A percentile compares a stretch with the other conserved stretches of the same genome.
These are phyloP conservation scores for Tetragnatha montana DNA, from an alignment of 2,888 invertebrate genomes.

Conservation along the genomic window DNA sequence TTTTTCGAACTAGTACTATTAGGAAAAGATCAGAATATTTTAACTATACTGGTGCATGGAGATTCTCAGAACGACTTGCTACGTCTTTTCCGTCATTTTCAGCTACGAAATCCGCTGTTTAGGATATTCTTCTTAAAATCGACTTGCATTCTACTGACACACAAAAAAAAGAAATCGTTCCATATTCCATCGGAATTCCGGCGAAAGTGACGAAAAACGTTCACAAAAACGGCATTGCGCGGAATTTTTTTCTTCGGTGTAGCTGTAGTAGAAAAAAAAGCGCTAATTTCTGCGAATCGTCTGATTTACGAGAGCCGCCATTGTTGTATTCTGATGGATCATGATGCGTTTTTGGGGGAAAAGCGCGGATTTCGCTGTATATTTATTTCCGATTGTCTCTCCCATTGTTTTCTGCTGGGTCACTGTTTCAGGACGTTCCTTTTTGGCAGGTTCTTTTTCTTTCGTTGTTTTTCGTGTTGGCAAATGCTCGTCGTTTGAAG, in stretches of 20 bases:
- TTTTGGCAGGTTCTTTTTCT: constrained; percentile 14
- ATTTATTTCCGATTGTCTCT: constrained; percentile 67
- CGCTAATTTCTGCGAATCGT: background rate
- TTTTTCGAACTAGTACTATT: too few species aligned
- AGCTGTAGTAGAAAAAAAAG: background rate
- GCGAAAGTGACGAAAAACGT: background rate
- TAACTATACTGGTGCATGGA: too few species aligned
- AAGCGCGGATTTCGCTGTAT: constrained; percentile 49
- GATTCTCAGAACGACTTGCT: too few species aligned
- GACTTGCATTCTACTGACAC: too few species aligned
- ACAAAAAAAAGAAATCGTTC: too few species aligned
- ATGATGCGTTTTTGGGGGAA: constrained; percentile 58
- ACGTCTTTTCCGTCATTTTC: too few species aligned
- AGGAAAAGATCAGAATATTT: too few species aligned
- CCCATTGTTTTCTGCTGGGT: constrained; percentile 56
- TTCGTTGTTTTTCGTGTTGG: background rate
- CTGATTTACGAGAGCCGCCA: constrained; percentile 42
- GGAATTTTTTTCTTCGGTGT: background rate
- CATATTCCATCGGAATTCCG: background rate
- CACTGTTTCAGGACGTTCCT: constrained; percentile 52
- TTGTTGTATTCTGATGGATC: constrained; percentile 62
- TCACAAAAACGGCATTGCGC: background rate
- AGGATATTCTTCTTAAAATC: too few species aligned
- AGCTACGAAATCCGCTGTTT: too few species aligned
- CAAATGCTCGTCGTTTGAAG: background rate